Conservation (phyloP, 1,140 invertebrate genomes). For the Globodera ellingtonae region DNA sequence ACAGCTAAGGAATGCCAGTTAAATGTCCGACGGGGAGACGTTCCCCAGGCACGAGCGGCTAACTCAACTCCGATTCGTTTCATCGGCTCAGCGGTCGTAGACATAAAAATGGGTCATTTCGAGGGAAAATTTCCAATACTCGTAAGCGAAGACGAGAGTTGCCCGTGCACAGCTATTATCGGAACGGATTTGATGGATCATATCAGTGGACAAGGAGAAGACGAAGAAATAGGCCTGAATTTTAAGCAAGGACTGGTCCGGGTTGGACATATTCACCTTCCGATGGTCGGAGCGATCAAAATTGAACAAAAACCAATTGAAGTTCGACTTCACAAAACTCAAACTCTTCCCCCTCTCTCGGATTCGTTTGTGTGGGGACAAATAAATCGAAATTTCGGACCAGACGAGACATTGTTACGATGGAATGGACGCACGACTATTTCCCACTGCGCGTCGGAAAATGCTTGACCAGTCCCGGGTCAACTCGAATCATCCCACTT, state of each 20-base stretch:
- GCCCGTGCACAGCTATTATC: conserved; percentile 21
- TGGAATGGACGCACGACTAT: neutral
- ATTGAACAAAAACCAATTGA: conserved; percentile 1
- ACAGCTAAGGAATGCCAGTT: neutral
- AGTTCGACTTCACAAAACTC: conserved; percentile 9
- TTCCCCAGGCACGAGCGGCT: conserved; percentile 16
- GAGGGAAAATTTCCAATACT: conserved; percentile 15
- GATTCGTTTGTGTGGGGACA: conserved; percentile 22
- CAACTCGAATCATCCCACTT: conserved; percentile 12
- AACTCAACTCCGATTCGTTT: conserved; percentile 30
- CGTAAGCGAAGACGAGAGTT: conserved; percentile 24
- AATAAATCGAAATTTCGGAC: conserved; percentile 1
- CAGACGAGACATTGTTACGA: neutral
- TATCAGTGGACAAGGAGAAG: neutral
- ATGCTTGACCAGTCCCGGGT: neutral
- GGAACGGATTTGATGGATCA: conserved; percentile 34
- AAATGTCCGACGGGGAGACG: neutral
- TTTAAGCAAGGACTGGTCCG: conserved; percentile 5
- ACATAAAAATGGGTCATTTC: conserved; percentile 16
- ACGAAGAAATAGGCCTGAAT: conserved; percentile 3
- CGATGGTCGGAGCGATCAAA: conserved; percentile 13
- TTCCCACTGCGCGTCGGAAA: conserved; percentile 20
- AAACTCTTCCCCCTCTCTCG: conserved; percentile 12
- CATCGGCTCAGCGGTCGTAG: conserved; percentile 16
- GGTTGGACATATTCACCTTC: conserved; percentile 2